Base-by-base conservation (phyloP, 2,888 invertebrate genomes). In the Aporophyla lueneburgensis region DNA sequence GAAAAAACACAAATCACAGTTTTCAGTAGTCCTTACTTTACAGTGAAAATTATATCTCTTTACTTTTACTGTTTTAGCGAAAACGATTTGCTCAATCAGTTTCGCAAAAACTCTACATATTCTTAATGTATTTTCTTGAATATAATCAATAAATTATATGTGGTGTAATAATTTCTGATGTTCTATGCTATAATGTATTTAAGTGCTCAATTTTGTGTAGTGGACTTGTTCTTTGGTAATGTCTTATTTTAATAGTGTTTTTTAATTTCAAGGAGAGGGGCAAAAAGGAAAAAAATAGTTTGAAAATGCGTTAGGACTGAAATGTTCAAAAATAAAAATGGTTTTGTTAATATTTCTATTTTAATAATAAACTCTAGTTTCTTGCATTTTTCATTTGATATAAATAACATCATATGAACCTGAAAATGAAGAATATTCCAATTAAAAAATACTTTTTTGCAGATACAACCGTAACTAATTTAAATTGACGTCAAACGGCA, bases 141-240 rank as follows among this genome's bases (percentile, higher is more conserved):
- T 78, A n/a, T 80, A 78, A 78, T 74, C 74, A 71, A 80, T 83
- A 77, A 71, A 65, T 76, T 79, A 84, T 77, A 79, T 54, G 63
- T 78, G 59, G 74, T 73, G 46, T 74, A n/a, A 81, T 83, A 46
- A 74, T 81, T 86, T 86, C 24, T 40, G 51, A n/a, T 73, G 59
- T 72, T 76, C 65, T 76, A 67, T 19, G 76, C 81, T 76, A 14
- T 71, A 54, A 49, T 68, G 65, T 85, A 80, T 79, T 87, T 84
- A 75, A 69, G 86, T 81, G 90, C 90, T 90, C 91, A 90, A 90
- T 90, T 90, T 89, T 89, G 71, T 78, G 79, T 90, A 90, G 90
- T 70, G 46, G 56, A 71, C 70, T 76, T 80, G 56, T 70, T 75
- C 76, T 71, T 63, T 43, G n/a, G 40, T 59, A 67, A 61, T 49